A percentile compares a stretch with the other conserved stretches of the same genome.
phyloP scores from a whole-genome alignment of 1,140 invertebrate species.

The Drosophila nannoptera region DNA sequence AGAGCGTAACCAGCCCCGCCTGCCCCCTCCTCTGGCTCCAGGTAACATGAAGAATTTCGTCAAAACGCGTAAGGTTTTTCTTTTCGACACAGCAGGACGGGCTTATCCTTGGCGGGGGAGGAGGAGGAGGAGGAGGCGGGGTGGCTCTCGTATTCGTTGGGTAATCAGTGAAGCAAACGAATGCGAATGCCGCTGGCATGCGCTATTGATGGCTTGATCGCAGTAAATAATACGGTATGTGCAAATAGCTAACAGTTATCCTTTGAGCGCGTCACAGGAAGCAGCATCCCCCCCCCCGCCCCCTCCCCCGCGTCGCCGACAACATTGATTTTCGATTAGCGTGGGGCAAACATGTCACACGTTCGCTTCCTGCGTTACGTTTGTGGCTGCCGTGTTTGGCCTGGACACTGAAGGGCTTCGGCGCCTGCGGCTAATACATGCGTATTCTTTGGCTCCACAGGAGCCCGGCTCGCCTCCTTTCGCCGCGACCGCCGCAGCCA shows the following conservation, averaged over 20 bases:
- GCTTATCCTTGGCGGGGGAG: neutral
- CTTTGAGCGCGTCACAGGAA: conserved; percentile 39
- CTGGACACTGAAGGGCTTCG: conserved; percentile 50
- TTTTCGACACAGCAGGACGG: conserved; percentile 9
- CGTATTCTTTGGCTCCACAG: conserved; percentile 34
- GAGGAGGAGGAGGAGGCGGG: neutral
- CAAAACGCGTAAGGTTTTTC: conserved; percentile 25
- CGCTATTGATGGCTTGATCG: conserved; percentile 66
- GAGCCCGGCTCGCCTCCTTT: conserved; percentile 4
- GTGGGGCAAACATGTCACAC: conserved; percentile 31
- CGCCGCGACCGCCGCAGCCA: conserved; percentile 41
- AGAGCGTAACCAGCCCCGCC: neutral
- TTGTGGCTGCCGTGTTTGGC: conserved; percentile 13
- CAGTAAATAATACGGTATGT: conserved; percentile 68
- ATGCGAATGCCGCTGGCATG: conserved; percentile 44
- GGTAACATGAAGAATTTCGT: conserved; percentile 34
- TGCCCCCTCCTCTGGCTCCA: conserved; percentile 8
- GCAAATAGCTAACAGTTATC: conserved; percentile 52
- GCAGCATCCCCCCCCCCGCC: neutral
- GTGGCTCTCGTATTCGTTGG: conserved; percentile 12
- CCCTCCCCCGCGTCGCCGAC: conserved; percentile 10
- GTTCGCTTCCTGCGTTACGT: conserved; percentile 19
- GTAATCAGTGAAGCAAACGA: conserved; percentile 66
- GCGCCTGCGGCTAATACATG: conserved; percentile 31
- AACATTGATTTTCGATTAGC: conserved; percentile 74